Conservation (phyloP, 2,797 vertebrate species). For the Xiphorhynchus erythropygius region DNA sequence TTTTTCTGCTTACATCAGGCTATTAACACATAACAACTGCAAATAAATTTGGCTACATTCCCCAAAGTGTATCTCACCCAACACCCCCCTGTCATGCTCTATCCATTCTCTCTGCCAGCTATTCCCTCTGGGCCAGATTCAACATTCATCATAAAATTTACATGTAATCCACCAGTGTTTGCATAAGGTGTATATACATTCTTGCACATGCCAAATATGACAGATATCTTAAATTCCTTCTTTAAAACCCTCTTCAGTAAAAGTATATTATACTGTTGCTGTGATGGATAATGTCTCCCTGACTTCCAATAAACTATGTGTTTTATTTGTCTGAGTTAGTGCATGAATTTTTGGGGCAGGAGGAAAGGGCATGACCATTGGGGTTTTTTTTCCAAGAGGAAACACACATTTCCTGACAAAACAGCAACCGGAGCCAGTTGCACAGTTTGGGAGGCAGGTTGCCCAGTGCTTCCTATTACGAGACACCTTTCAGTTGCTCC, state of each 20-base stretch:
- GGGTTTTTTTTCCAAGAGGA: not conserved
- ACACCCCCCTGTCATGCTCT: not conserved
- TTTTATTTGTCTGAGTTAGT: slow-evolving; percentile 17
- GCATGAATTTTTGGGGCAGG: not conserved
- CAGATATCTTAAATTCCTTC: slow-evolving; percentile 5
- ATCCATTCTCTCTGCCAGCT: not conserved
- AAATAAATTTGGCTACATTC: not conserved
- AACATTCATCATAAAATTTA: not conserved
- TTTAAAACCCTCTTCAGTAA: not conserved
- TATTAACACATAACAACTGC: not conserved
- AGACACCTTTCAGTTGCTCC: not conserved
- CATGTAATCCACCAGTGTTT: not conserved
- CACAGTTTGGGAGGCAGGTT: not conserved
- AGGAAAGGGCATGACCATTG: not conserved
- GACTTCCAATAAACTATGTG: not conserved
- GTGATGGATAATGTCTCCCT: not conserved
- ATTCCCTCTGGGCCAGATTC: not conserved
- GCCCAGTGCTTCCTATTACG: fast-evolving
- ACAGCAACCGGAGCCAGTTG: not conserved
- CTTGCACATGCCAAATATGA: not conserved
- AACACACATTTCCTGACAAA: slow-evolving; percentile 32
- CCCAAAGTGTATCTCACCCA: not conserved
- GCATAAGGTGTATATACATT: not conserved
- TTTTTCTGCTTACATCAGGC: not conserved
- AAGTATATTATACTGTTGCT: not conserved